A percentile compares a stretch with the other conserved stretches of the same genome.
Conservation (phyloP, 2,888 invertebrate species). For the Cephus spinipes region DNA sequence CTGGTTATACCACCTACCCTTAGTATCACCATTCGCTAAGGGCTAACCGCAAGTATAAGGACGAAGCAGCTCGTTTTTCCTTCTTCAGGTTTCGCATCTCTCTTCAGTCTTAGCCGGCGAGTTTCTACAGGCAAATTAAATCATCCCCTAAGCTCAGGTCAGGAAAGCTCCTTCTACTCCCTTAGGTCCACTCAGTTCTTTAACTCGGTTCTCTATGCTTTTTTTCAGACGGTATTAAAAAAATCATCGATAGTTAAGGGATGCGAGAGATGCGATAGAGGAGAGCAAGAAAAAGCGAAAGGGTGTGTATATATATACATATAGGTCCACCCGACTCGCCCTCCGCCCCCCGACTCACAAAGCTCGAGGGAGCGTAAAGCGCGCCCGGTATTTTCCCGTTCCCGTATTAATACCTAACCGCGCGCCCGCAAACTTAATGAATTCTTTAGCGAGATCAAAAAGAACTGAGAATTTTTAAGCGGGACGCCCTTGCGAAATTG, state of each 20-base stretch:
- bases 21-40: not conserved
- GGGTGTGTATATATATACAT: not conserved
- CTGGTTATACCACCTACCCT: slow-evolving; percentile 22
- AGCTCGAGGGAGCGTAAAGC: slow-evolving; percentile 54
- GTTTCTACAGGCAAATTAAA: not conserved
- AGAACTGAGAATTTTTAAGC: slow-evolving; percentile 44
- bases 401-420: slow-evolving; percentile 64
- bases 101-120: not conserved
- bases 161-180: not conserved
- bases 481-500: slow-evolving; percentile 44
- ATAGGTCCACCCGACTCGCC: not conserved
- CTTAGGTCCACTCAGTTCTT: not conserved
- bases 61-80: not conserved
- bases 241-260: slow-evolving; percentile 38
- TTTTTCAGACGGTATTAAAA: slow-evolving; percentile 31
- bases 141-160: not conserved
- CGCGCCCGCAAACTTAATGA: slow-evolving; percentile 63
- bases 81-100: not conserved
- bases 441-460: slow-evolving; percentile 66
- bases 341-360: not conserved
- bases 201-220: too few relatives aligned
- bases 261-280: slow-evolving; percentile 23
- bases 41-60: not conserved
- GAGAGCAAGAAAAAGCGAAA: not conserved
- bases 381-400: slow-evolving; percentile 57